Evolutionary conservation across 2,888 invertebrate genomes (phyloP), one percentile per base, ranked within the genome.

Genomic region (Drosophila conformis): DNA sequence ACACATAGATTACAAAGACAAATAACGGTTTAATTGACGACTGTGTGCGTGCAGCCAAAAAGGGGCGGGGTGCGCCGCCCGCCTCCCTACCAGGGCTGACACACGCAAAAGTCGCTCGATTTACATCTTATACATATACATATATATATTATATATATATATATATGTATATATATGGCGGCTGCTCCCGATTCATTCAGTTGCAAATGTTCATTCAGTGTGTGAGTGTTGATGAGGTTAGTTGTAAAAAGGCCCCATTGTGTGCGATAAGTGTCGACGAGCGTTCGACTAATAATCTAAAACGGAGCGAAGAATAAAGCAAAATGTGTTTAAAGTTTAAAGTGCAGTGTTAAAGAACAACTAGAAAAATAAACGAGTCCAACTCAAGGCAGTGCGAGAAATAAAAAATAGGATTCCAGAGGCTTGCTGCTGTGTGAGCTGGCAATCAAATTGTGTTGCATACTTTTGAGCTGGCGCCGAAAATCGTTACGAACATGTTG

Each of bases 171-270:
- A 25, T 25, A 8, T 36, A 27, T 64, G 54, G 72, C 73, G 59
- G 49, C 75, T 76, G 59, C 76, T 69, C 63, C 74, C 77, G 36
- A 68, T 70, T 84, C 86, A 85, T 85, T 83, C 86, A 84, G 80
- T 74, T 71, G 70, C 76, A 71, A 74, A 69, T 77, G 69, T 73
- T 83, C 85, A 85, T 88, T 85, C 86, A 80, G 88, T 85, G 88
- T 86, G 85, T 85, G 88, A 85, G 85, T 85, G 85, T 85, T 85
- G 85, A 86, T 85, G 85, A 83, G 83, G 85, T 85, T 86, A 86
- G 86, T 80, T 80, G 82, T 78, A 73, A 81, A 73, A 57, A 69
- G n/a, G 57, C 42, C 69, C 65, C 56, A 70, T 64, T 69, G 70
- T 74, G 70, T 59, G 56, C 63, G 74, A 42, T 59, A 46, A 67